A percentile compares a stretch with the other conserved stretches of the same genome.
phyloP scores from a whole-genome alignment of 1,140 invertebrate genomes.

The Limonius californicus region DNA sequence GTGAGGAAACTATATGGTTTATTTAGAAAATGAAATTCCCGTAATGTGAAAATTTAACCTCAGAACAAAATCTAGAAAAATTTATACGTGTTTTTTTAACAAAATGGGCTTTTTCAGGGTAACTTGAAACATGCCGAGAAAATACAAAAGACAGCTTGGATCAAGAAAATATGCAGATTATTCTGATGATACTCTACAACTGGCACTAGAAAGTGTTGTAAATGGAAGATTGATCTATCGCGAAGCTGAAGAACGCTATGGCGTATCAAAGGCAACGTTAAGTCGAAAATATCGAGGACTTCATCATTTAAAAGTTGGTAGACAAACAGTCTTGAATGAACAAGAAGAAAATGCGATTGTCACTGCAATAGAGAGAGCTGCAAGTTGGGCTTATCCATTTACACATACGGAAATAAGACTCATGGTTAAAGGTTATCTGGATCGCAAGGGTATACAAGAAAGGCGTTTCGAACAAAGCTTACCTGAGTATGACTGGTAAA shows the following conservation, averaged over 20 bases:
- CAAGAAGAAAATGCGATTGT: neutral
- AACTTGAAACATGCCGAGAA: neutral
- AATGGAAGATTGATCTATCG: neutral
- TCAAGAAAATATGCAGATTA: neutral
- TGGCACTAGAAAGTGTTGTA: neutral
- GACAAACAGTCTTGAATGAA: neutral
- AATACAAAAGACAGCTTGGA: neutral
- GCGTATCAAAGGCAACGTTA: neutral
- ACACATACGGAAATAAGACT: neutral
- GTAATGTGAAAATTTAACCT: neutral
- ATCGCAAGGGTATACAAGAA: neutral
- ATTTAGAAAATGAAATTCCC: neutral
- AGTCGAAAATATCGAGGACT: neutral
- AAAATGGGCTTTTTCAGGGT: too few relatives aligned
- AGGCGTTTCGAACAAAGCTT: neutral
- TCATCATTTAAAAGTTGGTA: neutral
- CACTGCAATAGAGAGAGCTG: neutral
- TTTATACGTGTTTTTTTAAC: neutral
- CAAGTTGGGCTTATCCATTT: neutral
- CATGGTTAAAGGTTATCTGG: neutral
- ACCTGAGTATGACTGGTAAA: neutral
- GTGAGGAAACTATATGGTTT: neutral
- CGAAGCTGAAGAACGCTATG: neutral
- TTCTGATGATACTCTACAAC: neutral
- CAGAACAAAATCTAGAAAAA: neutral